Conservation (phyloP, 1,140 invertebrate genomes). For the Uloborus diversus region DNA sequence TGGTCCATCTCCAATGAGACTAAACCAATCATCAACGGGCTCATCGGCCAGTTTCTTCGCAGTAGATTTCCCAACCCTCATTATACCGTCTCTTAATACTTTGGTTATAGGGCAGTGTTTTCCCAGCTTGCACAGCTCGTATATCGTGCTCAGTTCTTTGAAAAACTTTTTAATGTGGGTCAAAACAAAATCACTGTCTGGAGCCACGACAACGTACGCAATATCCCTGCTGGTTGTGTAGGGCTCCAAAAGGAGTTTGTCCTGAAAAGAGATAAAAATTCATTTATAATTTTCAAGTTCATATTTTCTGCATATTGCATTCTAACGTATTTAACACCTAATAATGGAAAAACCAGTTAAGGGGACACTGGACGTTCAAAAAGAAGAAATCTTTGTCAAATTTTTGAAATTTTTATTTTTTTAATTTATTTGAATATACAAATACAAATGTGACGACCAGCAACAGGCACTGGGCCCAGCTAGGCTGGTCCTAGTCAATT, state of each 20-base stretch:
- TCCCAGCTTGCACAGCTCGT: conserved; percentile 74
- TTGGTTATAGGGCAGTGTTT: conserved; percentile 60
- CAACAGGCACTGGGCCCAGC: no score
- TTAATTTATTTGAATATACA: no score
- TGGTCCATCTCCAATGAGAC: conserved; percentile 75
- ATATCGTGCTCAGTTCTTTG: conserved; percentile 88
- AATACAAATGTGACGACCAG: no score
- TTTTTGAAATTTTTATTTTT: no score
- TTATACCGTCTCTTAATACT: conserved; percentile 73
- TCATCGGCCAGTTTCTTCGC: conserved; percentile 73
- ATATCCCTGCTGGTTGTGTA: conserved; percentile 92
- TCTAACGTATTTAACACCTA: no score
- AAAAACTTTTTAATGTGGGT: conserved; percentile 86
- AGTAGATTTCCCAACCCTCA: conserved; percentile 80
- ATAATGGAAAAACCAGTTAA: no score
- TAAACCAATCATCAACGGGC: conserved; percentile 91
- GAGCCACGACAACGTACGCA: conserved; percentile 92
- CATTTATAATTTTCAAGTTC: no score
- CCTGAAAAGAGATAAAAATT: conserved; percentile 65
- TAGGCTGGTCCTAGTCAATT: no score
- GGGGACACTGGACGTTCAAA: no score
- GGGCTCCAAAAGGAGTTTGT: conserved; percentile 91
- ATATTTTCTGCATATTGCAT: conserved; percentile 5
- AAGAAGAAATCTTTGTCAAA: no score
- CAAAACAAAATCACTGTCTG: conserved; percentile 87